Evolutionary conservation across 2,888 invertebrate species (phyloP).

Genomic region (Seira ritae): DNA sequence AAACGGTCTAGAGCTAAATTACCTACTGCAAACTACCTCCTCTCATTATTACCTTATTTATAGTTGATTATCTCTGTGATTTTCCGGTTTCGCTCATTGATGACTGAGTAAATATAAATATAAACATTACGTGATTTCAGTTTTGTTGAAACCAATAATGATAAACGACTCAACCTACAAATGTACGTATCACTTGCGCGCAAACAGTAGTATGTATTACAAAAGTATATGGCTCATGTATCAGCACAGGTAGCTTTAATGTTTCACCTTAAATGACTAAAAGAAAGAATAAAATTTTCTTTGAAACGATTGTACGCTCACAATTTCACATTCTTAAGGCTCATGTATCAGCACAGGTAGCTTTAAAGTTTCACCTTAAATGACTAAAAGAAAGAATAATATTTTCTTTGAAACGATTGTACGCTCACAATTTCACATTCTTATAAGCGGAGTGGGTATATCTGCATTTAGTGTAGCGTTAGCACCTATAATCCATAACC

Average conservation of each 20-base stretch:
- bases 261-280: too few species aligned
- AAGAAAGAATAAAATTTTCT: constrained; percentile 17
- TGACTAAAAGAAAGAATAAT: background rate
- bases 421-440: constrained; percentile 34
- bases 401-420: constrained; percentile 39
- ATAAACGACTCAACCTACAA: too few species aligned
- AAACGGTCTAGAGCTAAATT: too few species aligned
- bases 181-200: background rate
- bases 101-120: too few species aligned
- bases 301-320: constrained; percentile 45
- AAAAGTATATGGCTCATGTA: background rate
- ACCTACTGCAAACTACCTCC: too few species aligned
- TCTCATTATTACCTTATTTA: too few species aligned
- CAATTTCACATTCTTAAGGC: background rate
- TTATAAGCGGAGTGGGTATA: background rate
- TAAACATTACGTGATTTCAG: too few species aligned
- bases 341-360: background rate
- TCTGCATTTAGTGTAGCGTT: background rate
- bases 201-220: background rate
- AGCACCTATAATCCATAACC: too few species aligned
- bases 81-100: too few species aligned
- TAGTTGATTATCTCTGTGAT: too few species aligned
- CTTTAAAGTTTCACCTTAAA: background rate
- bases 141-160: too few species aligned
- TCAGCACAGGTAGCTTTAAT: constrained; percentile 1